Evolutionary conservation across 2,797 vertebrate genomes (phyloP).

Genomic region (Channallabes apus): DNA sequence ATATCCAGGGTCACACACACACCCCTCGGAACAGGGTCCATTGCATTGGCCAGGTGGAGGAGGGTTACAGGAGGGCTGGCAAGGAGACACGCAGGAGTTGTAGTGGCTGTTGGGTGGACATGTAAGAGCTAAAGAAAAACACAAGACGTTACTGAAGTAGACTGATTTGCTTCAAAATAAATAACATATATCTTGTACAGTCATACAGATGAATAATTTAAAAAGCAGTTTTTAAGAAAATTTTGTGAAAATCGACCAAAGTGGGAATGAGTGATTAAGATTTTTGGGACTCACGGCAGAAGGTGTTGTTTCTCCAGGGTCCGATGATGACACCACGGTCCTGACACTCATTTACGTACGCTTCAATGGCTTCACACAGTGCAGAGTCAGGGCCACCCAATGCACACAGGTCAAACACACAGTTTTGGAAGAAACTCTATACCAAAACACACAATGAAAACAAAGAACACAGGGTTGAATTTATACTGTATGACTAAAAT

Average conservation of each 20-base stretch:
- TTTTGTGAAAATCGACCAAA: not conserved
- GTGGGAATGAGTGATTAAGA: not conserved
- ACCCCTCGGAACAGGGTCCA: slow-evolving; percentile 70
- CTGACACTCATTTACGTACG: slow-evolving; percentile 76
- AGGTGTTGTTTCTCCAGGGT: slow-evolving; percentile 73
- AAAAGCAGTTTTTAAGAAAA: no score
- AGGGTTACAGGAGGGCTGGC: slow-evolving; percentile 70
- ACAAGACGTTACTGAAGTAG: slow-evolving; percentile 7
- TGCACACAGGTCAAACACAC: slow-evolving; percentile 76
- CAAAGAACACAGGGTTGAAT: not conserved
- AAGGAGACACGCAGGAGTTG: slow-evolving; percentile 68
- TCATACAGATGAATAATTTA: not conserved
- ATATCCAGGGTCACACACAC: slow-evolving; percentile 72
- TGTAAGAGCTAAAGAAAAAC: slow-evolving; percentile 59
- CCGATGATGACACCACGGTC: slow-evolving; percentile 70
- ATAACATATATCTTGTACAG: not conserved
- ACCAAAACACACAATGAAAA: slow-evolving; percentile 23
- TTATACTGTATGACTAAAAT: not conserved
- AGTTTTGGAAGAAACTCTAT: slow-evolving; percentile 74
- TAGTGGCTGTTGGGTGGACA: slow-evolving; percentile 77
- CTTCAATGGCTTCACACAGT: slow-evolving; percentile 76
- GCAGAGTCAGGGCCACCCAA: slow-evolving; percentile 68
- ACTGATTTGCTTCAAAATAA: not conserved
- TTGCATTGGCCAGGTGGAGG: slow-evolving; percentile 57
- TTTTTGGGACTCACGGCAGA: slow-evolving; percentile 67